Base-by-base conservation (phyloP, 2,888 invertebrate genomes). In the Chrysina gloriosa region DNA sequence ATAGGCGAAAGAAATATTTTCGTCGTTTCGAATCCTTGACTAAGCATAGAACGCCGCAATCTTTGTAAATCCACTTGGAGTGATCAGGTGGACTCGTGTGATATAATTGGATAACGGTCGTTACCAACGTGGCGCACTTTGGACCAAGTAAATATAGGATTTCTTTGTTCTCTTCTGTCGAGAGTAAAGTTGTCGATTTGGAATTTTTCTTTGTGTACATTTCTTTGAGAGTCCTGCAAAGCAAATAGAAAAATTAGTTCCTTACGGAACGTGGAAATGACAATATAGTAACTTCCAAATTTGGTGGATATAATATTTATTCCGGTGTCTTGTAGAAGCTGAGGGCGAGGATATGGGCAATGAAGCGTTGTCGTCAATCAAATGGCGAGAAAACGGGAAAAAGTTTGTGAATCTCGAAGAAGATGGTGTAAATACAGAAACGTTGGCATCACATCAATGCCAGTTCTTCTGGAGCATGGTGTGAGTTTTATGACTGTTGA, bases 61-160 rank as follows among this genome's bases (percentile, higher is more conserved):
- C 63, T 29, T 63, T 45, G 14, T 63, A 63, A 29, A 47, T 63
- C 63, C 63, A 63, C 14, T 63, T 19, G n/a, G 31, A 63, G 4
- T 63, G 63, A 14, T 47, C 27, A 6, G 63, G 63, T 48, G 47
- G 47, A 5, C 9, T 21, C 3, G 63, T 63, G 14, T 31, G 14
- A n/a, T 48, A 63, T 1, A 63, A 29, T 16, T 63, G 63, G 11
- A 47, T 21, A 4, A 63, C 63, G 0, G 63, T 63, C 5, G 63
- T 63, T 16, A 23, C 58, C 11, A 58, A 6, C 16, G 58, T 23
- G 14, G 14, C 7, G 16, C 58, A 58, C 14, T 58, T 58, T 6
- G 14, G 25, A 6, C 14, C 25, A 23, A 58, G 11, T 42, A 58
- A 23, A 5, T 25, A 6, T n/a, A 5, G 11, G 11, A 58, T 25